These are phyloP conservation scores for Lasioglossum vierecki DNA, from an alignment of 2,888 invertebrate genomes.

Conservation along the genomic window DNA sequence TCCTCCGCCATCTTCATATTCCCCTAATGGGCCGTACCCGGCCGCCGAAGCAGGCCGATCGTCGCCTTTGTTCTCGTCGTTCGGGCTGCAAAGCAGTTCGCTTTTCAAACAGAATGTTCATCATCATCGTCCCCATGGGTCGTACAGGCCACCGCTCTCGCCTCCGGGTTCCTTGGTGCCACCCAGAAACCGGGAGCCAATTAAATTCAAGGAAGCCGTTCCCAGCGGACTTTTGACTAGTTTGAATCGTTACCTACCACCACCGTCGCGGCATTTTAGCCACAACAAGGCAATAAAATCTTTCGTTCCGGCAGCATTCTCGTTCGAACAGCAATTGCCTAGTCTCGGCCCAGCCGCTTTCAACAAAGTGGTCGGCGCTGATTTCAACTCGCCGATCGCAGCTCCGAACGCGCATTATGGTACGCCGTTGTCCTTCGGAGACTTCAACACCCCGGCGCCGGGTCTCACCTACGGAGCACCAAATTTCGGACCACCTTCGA, in stretches of 20 bases:
- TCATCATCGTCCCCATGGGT: conserved; percentile 62
- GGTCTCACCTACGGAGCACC: conserved; percentile 81
- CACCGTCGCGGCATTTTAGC: conserved; percentile 21
- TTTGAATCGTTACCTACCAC: conserved; percentile 85
- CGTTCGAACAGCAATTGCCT: conserved; percentile 76
- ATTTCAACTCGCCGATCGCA: conserved; percentile 73
- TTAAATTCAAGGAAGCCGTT: conserved; percentile 90
- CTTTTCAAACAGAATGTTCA: conserved; percentile 79
- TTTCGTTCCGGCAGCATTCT: conserved; percentile 72
- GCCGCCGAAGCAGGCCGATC: conserved; percentile 82
- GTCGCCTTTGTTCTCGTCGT: conserved; percentile 78
- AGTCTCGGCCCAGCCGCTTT: conserved; percentile 71
- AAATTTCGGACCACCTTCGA: conserved; percentile 78
- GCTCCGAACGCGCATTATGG: conserved; percentile 81
- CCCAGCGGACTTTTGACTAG: conserved; percentile 87
- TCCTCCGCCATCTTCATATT: conserved; percentile 77
- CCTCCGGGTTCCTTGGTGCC: conserved; percentile 75
- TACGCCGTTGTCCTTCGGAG: conserved; percentile 79
- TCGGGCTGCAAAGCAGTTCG: conserved; percentile 75
- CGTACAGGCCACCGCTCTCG: conserved; percentile 65
- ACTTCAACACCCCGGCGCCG: conserved; percentile 80
- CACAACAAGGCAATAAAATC: conserved; percentile 73
- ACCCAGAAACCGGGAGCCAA: conserved; percentile 84
- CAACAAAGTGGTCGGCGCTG: conserved; percentile 63
- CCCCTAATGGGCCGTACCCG: conserved; percentile 81